Percentiles rank a stretch among this genome's conserved stretches.
These are phyloP conservation scores for Lagorchestes hirsutus DNA, from an alignment of 2,797 vertebrate genomes.

Conservation along the genomic window DNA sequence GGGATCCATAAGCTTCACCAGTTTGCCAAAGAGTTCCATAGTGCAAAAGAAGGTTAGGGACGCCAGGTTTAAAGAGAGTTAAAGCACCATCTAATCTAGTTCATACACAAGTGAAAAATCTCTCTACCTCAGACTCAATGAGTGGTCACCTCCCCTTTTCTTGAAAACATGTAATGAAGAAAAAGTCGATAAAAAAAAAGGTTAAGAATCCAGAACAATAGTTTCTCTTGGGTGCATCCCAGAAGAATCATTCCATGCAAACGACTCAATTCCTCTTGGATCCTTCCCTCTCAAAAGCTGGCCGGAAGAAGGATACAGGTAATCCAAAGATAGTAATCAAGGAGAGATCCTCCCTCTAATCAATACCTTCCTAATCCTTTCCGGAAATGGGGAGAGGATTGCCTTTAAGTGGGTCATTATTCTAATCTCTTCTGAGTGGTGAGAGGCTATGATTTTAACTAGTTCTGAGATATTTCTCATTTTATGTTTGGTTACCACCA, in stretches of 20 bases:
- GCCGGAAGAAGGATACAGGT: not conserved
- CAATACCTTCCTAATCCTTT: not conserved
- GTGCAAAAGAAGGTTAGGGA: not conserved
- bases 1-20: not conserved
- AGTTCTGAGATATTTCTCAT: not conserved
- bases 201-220: not conserved
- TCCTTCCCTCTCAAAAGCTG: not conserved
- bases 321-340: not conserved
- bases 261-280: not conserved
- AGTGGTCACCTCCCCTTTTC: not conserved
- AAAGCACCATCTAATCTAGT: not conserved
- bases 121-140: not conserved
- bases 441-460: not conserved
- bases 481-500: not conserved
- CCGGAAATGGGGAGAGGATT: not conserved
- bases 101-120: not conserved
- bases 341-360: not conserved
- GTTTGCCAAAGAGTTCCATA: not conserved
- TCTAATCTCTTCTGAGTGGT: not conserved
- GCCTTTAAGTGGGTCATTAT: not conserved
- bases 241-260: not conserved
- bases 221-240: not conserved
- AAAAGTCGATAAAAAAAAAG: too few species aligned
- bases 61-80: not conserved
- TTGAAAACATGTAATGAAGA: not conserved